Evolutionary conservation across 2,113 vertebrate species (phyloP).

Genomic region (Natator depressus): DNA sequence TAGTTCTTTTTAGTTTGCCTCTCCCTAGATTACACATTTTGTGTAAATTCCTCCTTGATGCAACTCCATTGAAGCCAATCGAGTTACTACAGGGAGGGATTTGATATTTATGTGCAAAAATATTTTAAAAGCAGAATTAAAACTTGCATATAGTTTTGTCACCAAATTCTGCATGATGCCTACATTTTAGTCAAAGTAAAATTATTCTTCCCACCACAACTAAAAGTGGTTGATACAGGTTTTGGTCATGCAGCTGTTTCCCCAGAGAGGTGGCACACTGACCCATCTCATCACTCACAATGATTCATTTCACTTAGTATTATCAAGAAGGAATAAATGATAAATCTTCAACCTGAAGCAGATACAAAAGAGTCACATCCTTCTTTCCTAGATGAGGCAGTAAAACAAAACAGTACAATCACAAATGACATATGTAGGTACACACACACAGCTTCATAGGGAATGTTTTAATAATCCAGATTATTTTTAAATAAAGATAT

Average conservation of each 20-base stretch:
- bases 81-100: not conserved
- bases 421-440: not conserved
- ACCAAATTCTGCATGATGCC: too few relatives aligned
- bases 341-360: not conserved
- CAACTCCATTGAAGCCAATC: not conserved
- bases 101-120: not conserved
- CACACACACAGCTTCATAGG: too few relatives aligned
- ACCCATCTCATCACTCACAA: not conserved
- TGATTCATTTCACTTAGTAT: not conserved
- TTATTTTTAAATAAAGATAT: not conserved
- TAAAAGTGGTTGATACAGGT: not conserved
- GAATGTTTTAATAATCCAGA: not conserved
- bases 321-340: not conserved
- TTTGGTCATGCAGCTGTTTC: not conserved
- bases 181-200: too few relatives aligned
- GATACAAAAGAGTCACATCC: not conserved
- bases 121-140: not conserved
- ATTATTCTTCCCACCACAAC: not conserved
- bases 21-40: not conserved
- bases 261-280: not conserved
- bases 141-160: too few relatives aligned
- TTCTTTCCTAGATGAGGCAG: not conserved
- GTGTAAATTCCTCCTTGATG: not conserved
- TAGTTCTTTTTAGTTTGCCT: not conserved
- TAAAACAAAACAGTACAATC: not conserved